Conservation (phyloP, 2,113 vertebrate genomes). For the Poicephalus gulielmi region DNA sequence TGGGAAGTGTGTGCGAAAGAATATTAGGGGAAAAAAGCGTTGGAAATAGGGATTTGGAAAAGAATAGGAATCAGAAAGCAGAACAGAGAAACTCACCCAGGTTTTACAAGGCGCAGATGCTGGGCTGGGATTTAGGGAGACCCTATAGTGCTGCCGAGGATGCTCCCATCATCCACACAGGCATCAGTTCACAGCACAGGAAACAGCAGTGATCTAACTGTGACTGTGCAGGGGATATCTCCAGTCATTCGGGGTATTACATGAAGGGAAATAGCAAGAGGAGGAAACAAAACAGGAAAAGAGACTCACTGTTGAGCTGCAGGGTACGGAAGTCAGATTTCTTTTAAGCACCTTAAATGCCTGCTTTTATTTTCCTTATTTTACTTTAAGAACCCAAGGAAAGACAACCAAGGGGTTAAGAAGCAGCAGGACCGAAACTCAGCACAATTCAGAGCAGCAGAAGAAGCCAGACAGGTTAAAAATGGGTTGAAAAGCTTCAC, state of each 20-base stretch:
- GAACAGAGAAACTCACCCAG: background rate
- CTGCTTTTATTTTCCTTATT: background rate
- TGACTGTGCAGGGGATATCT: background rate
- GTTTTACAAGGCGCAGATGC: background rate
- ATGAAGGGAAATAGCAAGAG: background rate
- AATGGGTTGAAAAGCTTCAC: background rate
- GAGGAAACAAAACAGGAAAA: background rate
- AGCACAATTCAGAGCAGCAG: background rate
- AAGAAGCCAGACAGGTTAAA: background rate
- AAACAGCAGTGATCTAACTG: background rate
- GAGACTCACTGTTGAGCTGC: background rate
- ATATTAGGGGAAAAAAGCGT: background rate
- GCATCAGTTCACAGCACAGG: background rate
- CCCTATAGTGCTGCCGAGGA: background rate
- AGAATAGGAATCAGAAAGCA: background rate
- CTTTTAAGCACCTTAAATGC: background rate
- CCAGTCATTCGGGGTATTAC: background rate
- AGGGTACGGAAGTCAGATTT: background rate
- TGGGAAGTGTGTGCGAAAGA: background rate
- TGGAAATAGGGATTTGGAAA: background rate
- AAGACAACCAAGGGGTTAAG: background rate
- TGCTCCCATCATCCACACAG: rapidly evolving
- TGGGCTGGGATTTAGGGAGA: background rate
- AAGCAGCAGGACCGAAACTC: background rate
- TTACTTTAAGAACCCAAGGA: background rate